These are phyloP conservation scores for Trichomycterus rosablanca DNA, from an alignment of 2,113 vertebrate species.

Conservation along the genomic window DNA sequence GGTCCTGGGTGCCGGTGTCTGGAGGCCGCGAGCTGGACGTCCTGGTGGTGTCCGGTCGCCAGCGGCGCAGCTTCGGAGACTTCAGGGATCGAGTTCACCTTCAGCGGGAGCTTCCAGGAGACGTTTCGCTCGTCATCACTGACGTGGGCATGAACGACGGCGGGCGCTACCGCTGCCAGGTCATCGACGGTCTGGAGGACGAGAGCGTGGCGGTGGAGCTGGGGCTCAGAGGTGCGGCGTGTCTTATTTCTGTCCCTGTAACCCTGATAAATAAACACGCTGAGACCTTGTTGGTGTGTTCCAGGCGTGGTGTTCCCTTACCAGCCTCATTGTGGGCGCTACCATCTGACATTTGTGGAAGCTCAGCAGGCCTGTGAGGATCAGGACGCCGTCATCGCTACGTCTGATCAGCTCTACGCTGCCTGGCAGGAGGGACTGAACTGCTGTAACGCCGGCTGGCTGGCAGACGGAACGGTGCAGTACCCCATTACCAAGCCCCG, in stretches of 20 bases:
- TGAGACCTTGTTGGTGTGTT: no score
- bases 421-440: constrained; percentile 83
- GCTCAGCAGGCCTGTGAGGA: constrained; percentile 72
- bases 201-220: constrained; percentile 73
- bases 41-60: constrained; percentile 70
- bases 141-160: constrained; percentile 70
- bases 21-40: constrained; percentile 71
- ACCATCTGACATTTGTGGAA: constrained; percentile 74
- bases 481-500: constrained; percentile 78
- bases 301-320: constrained; percentile 85
- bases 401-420: constrained; percentile 78
- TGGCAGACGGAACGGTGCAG: constrained; percentile 79
- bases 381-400: constrained; percentile 76
- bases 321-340: constrained; percentile 75
- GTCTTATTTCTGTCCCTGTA: no score
- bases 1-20: constrained; percentile 73
- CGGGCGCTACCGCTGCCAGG: constrained; percentile 79
- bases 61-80: constrained; percentile 64
- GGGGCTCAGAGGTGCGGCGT: constrained; percentile 71
- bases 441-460: constrained; percentile 88
- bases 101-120: constrained; percentile 35
- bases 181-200: constrained; percentile 83
- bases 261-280: no score
- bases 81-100: constrained; percentile 72
- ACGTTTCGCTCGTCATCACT: constrained; percentile 69